Evolutionary conservation across 1,140 invertebrate species (phyloP).

Genomic region (Papilio machaon): DNA sequence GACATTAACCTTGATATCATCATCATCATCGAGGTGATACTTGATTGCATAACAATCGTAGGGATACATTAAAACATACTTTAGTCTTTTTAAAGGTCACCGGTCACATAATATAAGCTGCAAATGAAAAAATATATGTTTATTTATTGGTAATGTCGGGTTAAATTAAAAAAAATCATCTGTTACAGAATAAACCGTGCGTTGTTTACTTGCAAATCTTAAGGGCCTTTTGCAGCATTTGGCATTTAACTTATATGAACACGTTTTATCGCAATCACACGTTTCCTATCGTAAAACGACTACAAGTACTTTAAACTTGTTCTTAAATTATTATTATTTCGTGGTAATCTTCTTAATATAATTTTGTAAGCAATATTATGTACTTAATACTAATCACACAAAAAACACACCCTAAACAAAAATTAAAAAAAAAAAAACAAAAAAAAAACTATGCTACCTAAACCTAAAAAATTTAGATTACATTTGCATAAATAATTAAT

Average conservation of each 20-base stretch:
- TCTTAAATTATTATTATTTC: background rate
- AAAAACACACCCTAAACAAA: too few species aligned
- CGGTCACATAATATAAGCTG: too few species aligned
- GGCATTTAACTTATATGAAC: background rate
- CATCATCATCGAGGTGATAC: too few species aligned
- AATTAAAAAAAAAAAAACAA: too few species aligned
- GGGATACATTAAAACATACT: too few species aligned
- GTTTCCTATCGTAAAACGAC: background rate
- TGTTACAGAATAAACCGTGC: background rate
- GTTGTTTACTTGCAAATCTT: slow-evolving; percentile 17
- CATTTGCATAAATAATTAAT: too few species aligned
- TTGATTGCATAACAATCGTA: too few species aligned
- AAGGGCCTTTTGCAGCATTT: background rate
- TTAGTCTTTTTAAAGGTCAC: too few species aligned
- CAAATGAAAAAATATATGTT: too few species aligned
- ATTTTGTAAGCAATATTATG: background rate
- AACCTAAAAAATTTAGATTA: too few species aligned
- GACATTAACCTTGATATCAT: too few species aligned
- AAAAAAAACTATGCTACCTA: too few species aligned
- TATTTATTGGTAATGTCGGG: background rate
- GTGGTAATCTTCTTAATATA: background rate
- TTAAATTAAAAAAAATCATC: background rate
- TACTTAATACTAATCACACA: background rate
- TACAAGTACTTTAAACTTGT: background rate
- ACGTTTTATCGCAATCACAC: background rate